phyloP scores from a whole-genome alignment of 2,888 invertebrate genomes.

The Onthophagus sagittarius region DNA sequence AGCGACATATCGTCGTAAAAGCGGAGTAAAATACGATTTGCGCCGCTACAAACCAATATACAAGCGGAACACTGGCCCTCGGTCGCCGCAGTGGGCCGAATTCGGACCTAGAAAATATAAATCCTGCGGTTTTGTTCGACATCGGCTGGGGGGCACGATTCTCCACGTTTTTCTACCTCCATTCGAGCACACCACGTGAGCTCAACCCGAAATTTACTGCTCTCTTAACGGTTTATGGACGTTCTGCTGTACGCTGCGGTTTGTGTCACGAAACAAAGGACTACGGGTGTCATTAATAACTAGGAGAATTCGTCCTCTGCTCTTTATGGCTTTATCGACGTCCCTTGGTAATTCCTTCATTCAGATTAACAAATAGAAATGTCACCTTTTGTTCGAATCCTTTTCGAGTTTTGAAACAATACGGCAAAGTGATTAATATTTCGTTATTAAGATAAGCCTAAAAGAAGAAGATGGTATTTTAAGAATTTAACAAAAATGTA shows the following conservation, averaged over 20 bases:
- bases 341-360: background rate
- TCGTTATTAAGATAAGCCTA: too few relatives aligned
- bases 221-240: background rate
- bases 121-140: background rate
- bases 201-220: background rate
- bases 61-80: background rate
- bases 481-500: background rate
- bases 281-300: background rate
- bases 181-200: background rate
- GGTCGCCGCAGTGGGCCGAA: background rate
- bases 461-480: background rate
- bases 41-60: background rate
- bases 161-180: background rate
- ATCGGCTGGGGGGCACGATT: background rate
- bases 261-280: background rate
- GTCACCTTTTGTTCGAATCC: background rate
- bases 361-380: background rate
- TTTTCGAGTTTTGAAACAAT: background rate
- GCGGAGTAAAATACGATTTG: background rate
- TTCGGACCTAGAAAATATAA: background rate
- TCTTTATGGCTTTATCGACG: background rate
- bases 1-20: background rate
- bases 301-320: background rate
- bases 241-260: background rate
- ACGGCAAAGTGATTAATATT: background rate